Percentiles rank a stretch among this genome's conserved stretches.
Conservation (phyloP, 2,888 invertebrate genomes). For the Drosophila helvetica region DNA sequence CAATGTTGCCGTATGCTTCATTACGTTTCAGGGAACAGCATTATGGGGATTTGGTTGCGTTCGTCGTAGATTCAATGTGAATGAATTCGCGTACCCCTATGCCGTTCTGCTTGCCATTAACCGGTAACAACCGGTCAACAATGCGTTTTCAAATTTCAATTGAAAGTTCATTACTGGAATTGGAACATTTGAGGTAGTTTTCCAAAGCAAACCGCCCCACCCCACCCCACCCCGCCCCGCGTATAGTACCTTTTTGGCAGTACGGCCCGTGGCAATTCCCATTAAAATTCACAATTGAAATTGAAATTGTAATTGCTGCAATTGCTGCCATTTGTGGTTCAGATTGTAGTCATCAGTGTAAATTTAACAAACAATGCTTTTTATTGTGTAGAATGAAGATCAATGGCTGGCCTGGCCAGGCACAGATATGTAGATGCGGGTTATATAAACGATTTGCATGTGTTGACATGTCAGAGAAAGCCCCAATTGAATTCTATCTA, state of each 20-base stretch:
- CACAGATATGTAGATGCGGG: not conserved
- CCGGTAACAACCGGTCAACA: slow-evolving; percentile 19
- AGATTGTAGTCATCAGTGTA: slow-evolving; percentile 9
- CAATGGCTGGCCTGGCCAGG: slow-evolving; percentile 8
- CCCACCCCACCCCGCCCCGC: too few relatives aligned
- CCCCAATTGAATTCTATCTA: not conserved
- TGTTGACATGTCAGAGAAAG: not conserved
- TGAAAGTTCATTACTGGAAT: slow-evolving; percentile 35
- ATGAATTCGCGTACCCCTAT: not conserved
- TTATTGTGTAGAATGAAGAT: slow-evolving; percentile 25
- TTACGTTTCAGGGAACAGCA: not conserved
- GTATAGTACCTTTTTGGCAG: too few relatives aligned
- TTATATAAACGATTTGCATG: slow-evolving; percentile 2
- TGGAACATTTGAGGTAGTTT: slow-evolving; percentile 4
- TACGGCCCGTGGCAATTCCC: too few relatives aligned
- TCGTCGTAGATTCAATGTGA: not conserved
- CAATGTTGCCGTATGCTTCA: not conserved
- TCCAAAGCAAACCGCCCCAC: not conserved
- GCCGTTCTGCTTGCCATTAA: slow-evolving; percentile 12
- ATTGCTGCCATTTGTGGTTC: slow-evolving; percentile 11
- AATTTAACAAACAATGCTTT: slow-evolving; percentile 19
- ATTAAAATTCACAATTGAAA: too few relatives aligned
- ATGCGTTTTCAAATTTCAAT: slow-evolving; percentile 56
- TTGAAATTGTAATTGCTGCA: slow-evolving; percentile 16
- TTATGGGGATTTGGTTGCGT: not conserved